Conservation (phyloP, 2,797 vertebrate species). For the Simalia tracyae region DNA sequence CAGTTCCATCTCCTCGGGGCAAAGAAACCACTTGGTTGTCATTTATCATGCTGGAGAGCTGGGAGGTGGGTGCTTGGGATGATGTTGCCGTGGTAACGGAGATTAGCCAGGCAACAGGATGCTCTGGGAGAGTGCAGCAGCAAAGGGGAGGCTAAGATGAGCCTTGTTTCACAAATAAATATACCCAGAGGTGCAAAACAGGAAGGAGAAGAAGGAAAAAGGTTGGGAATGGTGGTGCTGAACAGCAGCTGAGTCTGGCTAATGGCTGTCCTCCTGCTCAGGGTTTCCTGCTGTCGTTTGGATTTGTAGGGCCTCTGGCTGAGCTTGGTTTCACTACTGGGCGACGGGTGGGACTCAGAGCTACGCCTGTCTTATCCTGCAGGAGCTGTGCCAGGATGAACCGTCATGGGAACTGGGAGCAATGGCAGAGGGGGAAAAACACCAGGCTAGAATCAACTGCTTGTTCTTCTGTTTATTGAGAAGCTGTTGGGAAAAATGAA, state of each 20-base stretch:
- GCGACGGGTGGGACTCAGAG: not conserved
- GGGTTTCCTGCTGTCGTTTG: not conserved
- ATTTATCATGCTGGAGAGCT: not conserved
- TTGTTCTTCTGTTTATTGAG: not conserved
- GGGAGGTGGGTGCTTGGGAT: constrained; percentile 10
- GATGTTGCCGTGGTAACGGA: not conserved
- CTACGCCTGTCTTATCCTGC: not conserved
- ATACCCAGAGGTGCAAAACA: not conserved
- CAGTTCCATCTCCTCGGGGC: not conserved
- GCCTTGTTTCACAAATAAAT: constrained; percentile 1
- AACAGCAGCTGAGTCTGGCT: not conserved
- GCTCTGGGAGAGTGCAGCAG: not conserved
- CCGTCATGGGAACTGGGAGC: not conserved
- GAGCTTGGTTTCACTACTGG: not conserved
- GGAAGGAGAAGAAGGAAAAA: not conserved
- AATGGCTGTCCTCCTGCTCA: not conserved
- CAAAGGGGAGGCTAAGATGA: not conserved
- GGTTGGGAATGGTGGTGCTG: not conserved
- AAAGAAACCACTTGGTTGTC: constrained; percentile 11
- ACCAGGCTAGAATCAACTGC: not conserved
- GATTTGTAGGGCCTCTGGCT: not conserved
- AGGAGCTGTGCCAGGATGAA: too few relatives aligned
- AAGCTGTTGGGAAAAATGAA: not conserved
- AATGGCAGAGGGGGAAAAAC: not conserved
- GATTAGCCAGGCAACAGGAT: constrained; percentile 33